Conservation (phyloP, 2,113 vertebrate species). For the Smithornis capensis region DNA sequence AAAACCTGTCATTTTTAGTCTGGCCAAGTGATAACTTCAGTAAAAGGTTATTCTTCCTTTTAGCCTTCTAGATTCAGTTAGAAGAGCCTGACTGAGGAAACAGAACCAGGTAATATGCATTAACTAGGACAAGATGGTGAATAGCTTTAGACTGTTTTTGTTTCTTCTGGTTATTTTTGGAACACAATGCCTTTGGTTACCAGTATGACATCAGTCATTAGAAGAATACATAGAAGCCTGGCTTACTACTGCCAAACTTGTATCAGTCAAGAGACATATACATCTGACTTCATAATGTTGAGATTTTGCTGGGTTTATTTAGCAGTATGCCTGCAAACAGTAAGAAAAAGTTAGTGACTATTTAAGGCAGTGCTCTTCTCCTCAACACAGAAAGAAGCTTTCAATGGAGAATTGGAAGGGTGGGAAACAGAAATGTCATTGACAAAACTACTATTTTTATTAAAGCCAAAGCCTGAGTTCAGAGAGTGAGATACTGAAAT, state of each 20-base stretch:
- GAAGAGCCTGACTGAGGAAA: neutral
- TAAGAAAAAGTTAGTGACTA: neutral
- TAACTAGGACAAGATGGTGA: conserved; percentile 31
- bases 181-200: conserved; percentile 26
- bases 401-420: fast-evolving
- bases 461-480: neutral
- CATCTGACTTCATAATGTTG: neutral
- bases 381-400: neutral
- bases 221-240: neutral
- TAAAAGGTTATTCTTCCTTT: neutral
- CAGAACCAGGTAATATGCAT: neutral
- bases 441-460: neutral
- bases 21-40: neutral
- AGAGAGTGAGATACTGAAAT: neutral
- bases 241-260: neutral
- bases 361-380: neutral
- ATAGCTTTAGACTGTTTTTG: conserved; percentile 21
- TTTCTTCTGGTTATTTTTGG: conserved; percentile 43
- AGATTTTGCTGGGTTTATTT: neutral
- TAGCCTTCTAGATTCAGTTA: neutral
- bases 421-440: neutral
- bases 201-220: conserved; percentile 10
- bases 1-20: neutral
- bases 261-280: neutral
- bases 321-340: neutral